A percentile compares a stretch with the other conserved stretches of the same genome.
These are phyloP conservation scores for Oryctes rhinoceros DNA, from an alignment of 1,140 invertebrate species.

Conservation along the genomic window DNA sequence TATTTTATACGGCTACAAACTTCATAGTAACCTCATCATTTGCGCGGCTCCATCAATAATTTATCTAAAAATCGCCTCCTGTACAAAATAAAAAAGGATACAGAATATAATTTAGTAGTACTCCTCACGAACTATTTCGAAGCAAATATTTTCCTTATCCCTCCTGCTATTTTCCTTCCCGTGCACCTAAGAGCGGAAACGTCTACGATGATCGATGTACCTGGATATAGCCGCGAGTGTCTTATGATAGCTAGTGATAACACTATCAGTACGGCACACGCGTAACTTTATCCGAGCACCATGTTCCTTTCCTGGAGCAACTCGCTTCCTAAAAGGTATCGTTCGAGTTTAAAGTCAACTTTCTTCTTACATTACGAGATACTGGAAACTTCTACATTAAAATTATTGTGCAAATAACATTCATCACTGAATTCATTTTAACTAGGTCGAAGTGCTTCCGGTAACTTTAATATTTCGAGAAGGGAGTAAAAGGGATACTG, in stretches of 20 bases:
- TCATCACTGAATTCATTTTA: too few species aligned
- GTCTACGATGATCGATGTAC: neutral
- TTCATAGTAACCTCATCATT: too few species aligned
- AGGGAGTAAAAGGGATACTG: too few species aligned
- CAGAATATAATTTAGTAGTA: neutral
- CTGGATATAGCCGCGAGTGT: constrained; percentile 75
- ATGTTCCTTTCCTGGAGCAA: neutral
- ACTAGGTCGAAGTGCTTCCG: too few species aligned
- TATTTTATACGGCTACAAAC: too few species aligned
- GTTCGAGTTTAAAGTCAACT: too few species aligned
- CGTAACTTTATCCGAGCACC: constrained; percentile 63
- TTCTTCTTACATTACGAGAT: too few species aligned
- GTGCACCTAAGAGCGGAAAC: neutral
- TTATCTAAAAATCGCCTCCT: neutral
- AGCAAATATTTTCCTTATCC: neutral
- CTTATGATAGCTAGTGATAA: constrained; percentile 74
- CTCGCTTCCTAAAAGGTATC: too few species aligned
- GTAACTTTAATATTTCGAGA: too few species aligned
- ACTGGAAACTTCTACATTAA: too few species aligned
- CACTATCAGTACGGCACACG: constrained; percentile 77
- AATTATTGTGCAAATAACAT: too few species aligned
- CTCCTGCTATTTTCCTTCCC: neutral
- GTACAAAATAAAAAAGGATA: neutral
- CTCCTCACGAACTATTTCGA: neutral
- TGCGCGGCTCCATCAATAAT: too few species aligned